phyloP scores from a whole-genome alignment of 2,888 invertebrate genomes.

The Agrochola litura region DNA sequence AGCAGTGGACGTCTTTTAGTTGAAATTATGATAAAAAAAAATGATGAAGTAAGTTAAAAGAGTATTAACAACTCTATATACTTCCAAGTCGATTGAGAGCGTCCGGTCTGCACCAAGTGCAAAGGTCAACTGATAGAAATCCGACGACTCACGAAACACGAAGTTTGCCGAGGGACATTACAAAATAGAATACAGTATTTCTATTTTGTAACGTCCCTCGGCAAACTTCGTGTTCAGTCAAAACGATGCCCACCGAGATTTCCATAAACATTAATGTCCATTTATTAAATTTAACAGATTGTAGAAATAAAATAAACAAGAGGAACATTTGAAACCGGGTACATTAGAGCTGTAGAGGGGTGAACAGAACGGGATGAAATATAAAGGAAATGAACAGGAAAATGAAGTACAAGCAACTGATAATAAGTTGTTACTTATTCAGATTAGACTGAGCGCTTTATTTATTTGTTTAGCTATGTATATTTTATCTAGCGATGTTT shows the following conservation, averaged over 20 bases:
- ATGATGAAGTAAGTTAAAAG: too few relatives aligned
- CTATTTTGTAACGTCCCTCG: too few relatives aligned
- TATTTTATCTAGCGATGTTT: neutral
- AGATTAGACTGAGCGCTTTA: slow-evolving; percentile 18
- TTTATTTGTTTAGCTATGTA: slow-evolving; percentile 3
- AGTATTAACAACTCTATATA: too few relatives aligned
- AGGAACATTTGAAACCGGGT: slow-evolving; percentile 31
- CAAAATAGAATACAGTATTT: too few relatives aligned
- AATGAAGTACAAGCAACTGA: slow-evolving; percentile 51
- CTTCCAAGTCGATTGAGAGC: too few relatives aligned
- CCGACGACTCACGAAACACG: too few relatives aligned
- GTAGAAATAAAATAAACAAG: slow-evolving; percentile 47
- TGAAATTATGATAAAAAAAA: too few relatives aligned
- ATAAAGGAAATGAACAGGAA: slow-evolving; percentile 77
- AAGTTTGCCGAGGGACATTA: too few relatives aligned
- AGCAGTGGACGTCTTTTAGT: too few relatives aligned
- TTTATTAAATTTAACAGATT: slow-evolving; percentile 28
- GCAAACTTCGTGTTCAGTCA: neutral
- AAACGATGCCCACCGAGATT: neutral
- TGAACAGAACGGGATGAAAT: slow-evolving; percentile 53
- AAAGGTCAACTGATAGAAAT: too few relatives aligned
- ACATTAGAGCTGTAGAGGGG: slow-evolving; percentile 44
- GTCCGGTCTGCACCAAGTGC: too few relatives aligned
- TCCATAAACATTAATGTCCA: neutral
- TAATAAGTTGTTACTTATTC: slow-evolving; percentile 40